phyloP scores from a whole-genome alignment of 1,140 invertebrate species.

The Drosophila takahashii region DNA sequence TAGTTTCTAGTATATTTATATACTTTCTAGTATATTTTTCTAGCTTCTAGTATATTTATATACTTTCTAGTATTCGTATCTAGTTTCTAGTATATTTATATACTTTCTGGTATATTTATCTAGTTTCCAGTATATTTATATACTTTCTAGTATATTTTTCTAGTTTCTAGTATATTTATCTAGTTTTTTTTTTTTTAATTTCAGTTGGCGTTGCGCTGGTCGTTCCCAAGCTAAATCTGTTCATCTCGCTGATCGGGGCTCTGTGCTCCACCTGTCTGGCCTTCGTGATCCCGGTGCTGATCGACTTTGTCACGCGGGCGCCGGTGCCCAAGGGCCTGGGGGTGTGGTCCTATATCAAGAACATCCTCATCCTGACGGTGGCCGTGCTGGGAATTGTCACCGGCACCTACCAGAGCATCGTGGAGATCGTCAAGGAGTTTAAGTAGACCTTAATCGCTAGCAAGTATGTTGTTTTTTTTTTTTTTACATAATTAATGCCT shows the following conservation, averaged over 20 bases:
- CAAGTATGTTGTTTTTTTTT: slow-evolving; percentile 49
- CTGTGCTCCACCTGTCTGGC: slow-evolving; percentile 94
- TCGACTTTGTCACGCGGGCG: slow-evolving; percentile 90
- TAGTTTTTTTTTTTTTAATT: slow-evolving; percentile 29
- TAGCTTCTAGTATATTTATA: too few relatives aligned
- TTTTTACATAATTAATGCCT: slow-evolving; percentile 43
- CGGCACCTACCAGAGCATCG: slow-evolving; percentile 90
- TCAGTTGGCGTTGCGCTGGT: slow-evolving; percentile 92
- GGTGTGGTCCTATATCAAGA: slow-evolving; percentile 86
- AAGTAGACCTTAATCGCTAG: slow-evolving; percentile 33
- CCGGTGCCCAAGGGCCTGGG: slow-evolving; percentile 85
- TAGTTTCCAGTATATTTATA: too few relatives aligned
- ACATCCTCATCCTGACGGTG: slow-evolving; percentile 88
- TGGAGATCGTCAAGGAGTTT: slow-evolving; percentile 87
- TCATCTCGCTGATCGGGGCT: slow-evolving; percentile 96
- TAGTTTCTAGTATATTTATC: too few relatives aligned
- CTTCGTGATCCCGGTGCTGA: slow-evolving; percentile 94
- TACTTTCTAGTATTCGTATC: too few relatives aligned
- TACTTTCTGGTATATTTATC: too few relatives aligned
- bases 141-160: too few relatives aligned
- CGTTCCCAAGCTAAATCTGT: slow-evolving; percentile 93
- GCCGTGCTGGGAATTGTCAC: slow-evolving; percentile 90
- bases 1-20: too few relatives aligned
- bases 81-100: too few relatives aligned
- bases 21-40: too few relatives aligned